Evolutionary conservation across 1,140 invertebrate species (phyloP).

Genomic region (Drosophila albomicans): DNA sequence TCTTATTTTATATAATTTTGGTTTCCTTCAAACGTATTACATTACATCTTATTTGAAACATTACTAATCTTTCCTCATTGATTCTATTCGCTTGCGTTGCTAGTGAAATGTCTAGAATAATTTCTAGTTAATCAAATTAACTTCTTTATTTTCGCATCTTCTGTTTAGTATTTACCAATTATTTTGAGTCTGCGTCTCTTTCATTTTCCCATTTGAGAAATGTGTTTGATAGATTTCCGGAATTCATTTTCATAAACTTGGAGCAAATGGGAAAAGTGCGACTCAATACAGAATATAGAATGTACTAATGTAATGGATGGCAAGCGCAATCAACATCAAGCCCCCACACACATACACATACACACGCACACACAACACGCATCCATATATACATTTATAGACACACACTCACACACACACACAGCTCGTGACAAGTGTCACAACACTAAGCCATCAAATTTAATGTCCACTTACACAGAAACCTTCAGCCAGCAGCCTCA

Average conservation of each 20-base stretch:
- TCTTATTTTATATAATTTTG: too few relatives aligned
- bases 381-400: too few relatives aligned
- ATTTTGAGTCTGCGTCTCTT: not conserved
- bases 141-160: not conserved
- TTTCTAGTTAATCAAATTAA: not conserved
- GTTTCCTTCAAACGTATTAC: too few relatives aligned
- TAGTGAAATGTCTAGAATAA: not conserved
- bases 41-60: not conserved
- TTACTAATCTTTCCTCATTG: too few relatives aligned
- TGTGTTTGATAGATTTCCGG: constrained; percentile 12
- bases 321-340: constrained; percentile 47
- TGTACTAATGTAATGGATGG: constrained; percentile 47
- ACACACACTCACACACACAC: constrained; percentile 8
- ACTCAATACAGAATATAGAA: constrained; percentile 27
- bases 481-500: constrained; percentile 9
- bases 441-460: constrained; percentile 67
- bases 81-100: too few relatives aligned
- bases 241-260: constrained; percentile 7
- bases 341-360: constrained; percentile 11
- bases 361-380: not conserved
- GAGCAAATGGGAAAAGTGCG: not conserved
- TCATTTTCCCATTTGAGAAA: not conserved
- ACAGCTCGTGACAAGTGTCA: constrained; percentile 58
- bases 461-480: constrained; percentile 58
- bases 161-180: not conserved